Evolutionary conservation across 2,888 invertebrate species (phyloP).

Genomic region (Seira sanloemensis): DNA sequence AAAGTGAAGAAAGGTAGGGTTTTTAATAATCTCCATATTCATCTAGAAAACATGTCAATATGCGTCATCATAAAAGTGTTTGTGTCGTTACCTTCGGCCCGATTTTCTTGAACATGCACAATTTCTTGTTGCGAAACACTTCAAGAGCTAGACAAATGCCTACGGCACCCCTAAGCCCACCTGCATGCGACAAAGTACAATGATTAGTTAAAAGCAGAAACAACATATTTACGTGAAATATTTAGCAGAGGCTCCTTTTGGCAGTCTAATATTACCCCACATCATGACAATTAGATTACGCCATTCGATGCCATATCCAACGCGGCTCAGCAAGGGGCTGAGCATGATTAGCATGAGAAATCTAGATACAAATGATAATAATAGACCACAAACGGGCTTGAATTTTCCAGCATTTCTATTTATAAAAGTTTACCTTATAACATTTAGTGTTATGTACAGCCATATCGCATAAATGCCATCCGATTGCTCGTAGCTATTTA

Average conservation of each 20-base stretch:
- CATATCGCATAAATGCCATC: slow-evolving; percentile 78
- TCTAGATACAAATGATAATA: slow-evolving; percentile 72
- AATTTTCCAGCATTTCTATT: background rate
- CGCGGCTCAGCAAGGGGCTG: slow-evolving; percentile 78
- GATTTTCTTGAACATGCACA: slow-evolving; percentile 66
- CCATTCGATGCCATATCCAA: slow-evolving; percentile 81
- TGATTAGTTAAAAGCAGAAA: background rate
- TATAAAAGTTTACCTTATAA: slow-evolving; percentile 75
- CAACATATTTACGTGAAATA: too few species aligned
- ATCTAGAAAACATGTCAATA: background rate
- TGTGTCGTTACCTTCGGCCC: slow-evolving; percentile 67
- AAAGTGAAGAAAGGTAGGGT: background rate
- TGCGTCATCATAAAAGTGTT: background rate
- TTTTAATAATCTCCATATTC: background rate
- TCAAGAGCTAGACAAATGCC: slow-evolving; percentile 80
- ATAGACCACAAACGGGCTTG: background rate
- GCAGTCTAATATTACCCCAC: slow-evolving; percentile 81
- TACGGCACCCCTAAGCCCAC: slow-evolving; percentile 80
- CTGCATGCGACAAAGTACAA: too few species aligned
- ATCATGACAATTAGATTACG: slow-evolving; percentile 79
- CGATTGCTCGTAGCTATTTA: slow-evolving; percentile 77
- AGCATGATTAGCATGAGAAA: slow-evolving; percentile 78
- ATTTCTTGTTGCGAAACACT: slow-evolving; percentile 77
- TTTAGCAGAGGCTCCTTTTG: too few species aligned
- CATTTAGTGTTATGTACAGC: slow-evolving; percentile 75